Base-by-base conservation (phyloP, 2,797 vertebrate species). In the Adrianichthys oophorus region DNA sequence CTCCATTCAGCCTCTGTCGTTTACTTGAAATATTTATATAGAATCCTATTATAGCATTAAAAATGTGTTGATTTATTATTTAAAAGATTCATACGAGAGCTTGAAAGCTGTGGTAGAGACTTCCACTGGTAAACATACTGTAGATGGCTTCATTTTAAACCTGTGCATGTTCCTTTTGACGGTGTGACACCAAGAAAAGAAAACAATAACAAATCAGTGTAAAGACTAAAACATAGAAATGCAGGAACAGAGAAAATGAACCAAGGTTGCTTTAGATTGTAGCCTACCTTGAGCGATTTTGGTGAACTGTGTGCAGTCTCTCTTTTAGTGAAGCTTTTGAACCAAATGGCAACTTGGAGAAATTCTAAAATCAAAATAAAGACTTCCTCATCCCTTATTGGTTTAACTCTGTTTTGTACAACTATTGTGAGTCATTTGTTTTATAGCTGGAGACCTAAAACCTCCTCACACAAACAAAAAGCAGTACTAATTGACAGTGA, bases 31-130 rank as follows among this genome's bases (percentile, higher is more conserved):
- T 95, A 98, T 97, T 96, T 93, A 98, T 92, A 84, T 89, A 91
- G 92, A 91, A 90, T 90, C 92, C 93, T 95, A 93, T 95, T 95
- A 95, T 92, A 92, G 91, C 94, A 98, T 98, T 96, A 98, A 96
- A 92, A 95, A 98, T 96, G 97, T 95, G 98, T 96, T 80, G 93
- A 98, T 97, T 94, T 96, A 93, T 96, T 93, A 95, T 96, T 96
- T 95, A 93, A 95, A 97, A 98, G 93, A 95, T 94, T 94, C 94
- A 95, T 96, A 93, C 89, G 66, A 54, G 67, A 76, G 90, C 84
- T 82, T 89, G 89, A 90, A 89, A 92, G 91, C 92, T 91, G 62
- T 91, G 87, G 87, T 62, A 47, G 86, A 86, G 82, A 91, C 87
- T 88, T 92, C 88, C 76, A 82, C 84, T 85, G 84, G 87, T 61